Base-by-base conservation (phyloP, 1,140 invertebrate genomes). In the Leptinotarsa texana region DNA sequence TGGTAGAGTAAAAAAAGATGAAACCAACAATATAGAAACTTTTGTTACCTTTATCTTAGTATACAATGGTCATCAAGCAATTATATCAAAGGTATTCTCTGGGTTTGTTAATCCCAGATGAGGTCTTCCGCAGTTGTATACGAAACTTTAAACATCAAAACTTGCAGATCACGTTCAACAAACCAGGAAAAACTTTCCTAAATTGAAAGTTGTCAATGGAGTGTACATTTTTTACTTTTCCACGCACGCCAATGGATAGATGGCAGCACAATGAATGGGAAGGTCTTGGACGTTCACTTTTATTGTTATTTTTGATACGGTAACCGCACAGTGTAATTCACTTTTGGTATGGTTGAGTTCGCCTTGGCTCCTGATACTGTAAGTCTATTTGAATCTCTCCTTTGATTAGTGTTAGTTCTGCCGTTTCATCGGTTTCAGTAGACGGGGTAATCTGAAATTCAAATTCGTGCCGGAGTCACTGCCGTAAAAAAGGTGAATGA, bases 301-400 rank as follows among this genome's bases (percentile, higher is more conserved):
- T 78, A 74, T 74, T 79, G 67, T 74, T 75, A 22, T 47, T 48
- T 77, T 78, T 77, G 77, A 62, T 78, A 74, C 73, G 74, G 77
- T 80, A 68, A 78, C 75, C 80, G 74, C 74, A 79, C 77, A 73
- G 71, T 73, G 42, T 73, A 73, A 73, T 73, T 65, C 71, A 70
- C 24, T 69, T 65, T 70, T 49, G 75, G 69, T 51, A 83, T 83
- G 82, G 82, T 83, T 70, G 82, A 83, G 73, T 83, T 83, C 77
- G 79, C 80, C 69, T 78, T 83, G 21, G 27, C 21, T 65, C 21
- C 63, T 13, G 63, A 65, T 21, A 65, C 21, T 65, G 63, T 65
- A 65, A 65, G 63, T 65, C 51, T n/a, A 42, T 42, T 57, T 57
- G 51, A 57, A 57, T 57, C 51, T 17, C 51, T 17, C n/a, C 51